A percentile compares a stretch with the other conserved stretches of the same genome.
phyloP scores from a whole-genome alignment of 2,113 vertebrate genomes.

The Passer domesticus region DNA sequence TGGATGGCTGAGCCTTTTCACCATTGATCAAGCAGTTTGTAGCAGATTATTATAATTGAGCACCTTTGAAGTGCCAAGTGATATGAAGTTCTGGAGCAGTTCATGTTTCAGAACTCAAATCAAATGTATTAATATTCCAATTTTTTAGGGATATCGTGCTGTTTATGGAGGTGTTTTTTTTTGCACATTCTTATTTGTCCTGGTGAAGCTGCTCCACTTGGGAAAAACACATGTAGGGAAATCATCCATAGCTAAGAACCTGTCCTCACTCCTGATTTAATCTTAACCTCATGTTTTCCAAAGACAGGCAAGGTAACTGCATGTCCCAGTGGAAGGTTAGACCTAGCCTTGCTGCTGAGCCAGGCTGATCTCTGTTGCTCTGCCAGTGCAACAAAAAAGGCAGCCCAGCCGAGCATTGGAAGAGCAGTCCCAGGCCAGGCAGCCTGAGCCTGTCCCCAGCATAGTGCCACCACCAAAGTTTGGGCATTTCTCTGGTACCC shows the following conservation, averaged over 20 bases:
- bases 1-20: background rate
- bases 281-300: background rate
- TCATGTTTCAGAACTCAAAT: background rate
- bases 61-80: constrained; percentile 7
- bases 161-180: background rate
- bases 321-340: background rate
- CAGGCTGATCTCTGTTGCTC: background rate
- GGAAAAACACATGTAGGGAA: background rate
- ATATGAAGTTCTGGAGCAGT: background rate
- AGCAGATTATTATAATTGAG: constrained; percentile 23
- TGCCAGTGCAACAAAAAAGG: background rate
- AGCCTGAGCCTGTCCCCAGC: background rate
- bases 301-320: background rate
- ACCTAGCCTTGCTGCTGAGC: background rate
- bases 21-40: constrained; percentile 23
- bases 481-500: background rate
- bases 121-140: background rate
- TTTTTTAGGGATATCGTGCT: background rate
- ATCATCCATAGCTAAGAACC: background rate
- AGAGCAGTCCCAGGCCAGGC: background rate
- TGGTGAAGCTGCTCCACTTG: background rate
- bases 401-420: background rate
- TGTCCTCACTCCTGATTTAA: background rate
- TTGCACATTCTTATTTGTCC: background rate
- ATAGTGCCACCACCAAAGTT: background rate